Evolutionary conservation across 2,797 vertebrate genomes (phyloP).

Genomic region (Rhinella marina): DNA sequence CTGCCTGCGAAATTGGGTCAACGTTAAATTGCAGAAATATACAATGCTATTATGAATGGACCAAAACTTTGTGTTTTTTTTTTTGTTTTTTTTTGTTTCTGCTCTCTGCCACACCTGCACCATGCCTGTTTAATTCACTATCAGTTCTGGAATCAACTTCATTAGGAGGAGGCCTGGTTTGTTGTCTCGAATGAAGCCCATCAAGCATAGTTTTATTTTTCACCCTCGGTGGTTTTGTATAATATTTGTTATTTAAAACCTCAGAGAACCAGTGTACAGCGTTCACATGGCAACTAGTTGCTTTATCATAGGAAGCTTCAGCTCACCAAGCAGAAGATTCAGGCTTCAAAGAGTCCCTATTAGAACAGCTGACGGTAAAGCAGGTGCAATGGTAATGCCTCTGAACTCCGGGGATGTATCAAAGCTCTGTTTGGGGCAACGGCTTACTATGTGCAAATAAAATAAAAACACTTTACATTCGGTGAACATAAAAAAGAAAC

Average conservation of each 20-base stretch:
- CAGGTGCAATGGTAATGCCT: constrained; percentile 10
- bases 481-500: background rate
- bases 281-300: constrained; percentile 55
- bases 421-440: background rate
- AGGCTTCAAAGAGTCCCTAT: constrained; percentile 50
- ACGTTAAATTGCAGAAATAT: background rate
- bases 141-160: background rate
- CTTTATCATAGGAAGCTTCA: constrained; percentile 51
- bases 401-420: constrained; percentile 26
- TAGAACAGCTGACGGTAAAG: constrained; percentile 18
- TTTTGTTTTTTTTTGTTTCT: background rate
- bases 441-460: background rate
- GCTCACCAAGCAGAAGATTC: constrained; percentile 40
- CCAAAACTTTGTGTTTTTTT: background rate
- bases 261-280: background rate
- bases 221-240: constrained; percentile 34
- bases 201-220: constrained; percentile 22
- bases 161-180: background rate
- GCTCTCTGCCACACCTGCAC: background rate
- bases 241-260: constrained; percentile 43
- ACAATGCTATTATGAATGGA: background rate
- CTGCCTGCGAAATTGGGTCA: background rate
- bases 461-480: background rate
- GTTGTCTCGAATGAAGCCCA: constrained; percentile 1
- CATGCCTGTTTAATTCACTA: background rate